Evolutionary conservation across 2,888 invertebrate species (phyloP), one percentile per base, ranked within the genome.

Genomic region (Pseudeuparius sepicola): DNA sequence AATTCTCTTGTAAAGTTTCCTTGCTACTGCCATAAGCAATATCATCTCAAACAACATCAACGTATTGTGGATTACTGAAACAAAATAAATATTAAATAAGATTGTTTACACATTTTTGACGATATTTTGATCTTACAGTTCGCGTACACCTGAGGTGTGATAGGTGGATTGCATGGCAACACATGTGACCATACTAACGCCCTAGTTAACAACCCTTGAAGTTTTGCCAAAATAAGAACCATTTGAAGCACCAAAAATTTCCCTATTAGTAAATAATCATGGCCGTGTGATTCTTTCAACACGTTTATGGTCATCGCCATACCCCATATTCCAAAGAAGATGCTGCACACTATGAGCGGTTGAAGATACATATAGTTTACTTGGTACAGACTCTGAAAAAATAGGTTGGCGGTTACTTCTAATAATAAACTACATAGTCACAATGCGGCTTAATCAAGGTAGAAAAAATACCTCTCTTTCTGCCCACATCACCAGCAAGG

Each of bases 21-120:
- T 67, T 1, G 80, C 80, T 50, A 73, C 66, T 40, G 70, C 61
- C 25, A 73, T 71, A 24, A 82, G 64, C 31, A 78, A 50, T 34
- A 78, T 63, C 78, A 82, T 79, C 60, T 82, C 79, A 46, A 73
- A 53, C 49, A 80, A 61, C 67, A 78, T 75, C 45, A 76, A 52
- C 23, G 68, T 64, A 57, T 78, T 77, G 61, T 76, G 75, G 43
- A 79, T 68, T 56, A 79, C 82, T 82, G 68, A 49, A 68, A 67
- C 38, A 20, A 32, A 39, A 14, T 20, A 20, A 20, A 20, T 20
- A 20, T 20, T 7, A 20, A 20, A n/a, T 7, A 20, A 20, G 20
- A 20, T 20, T n/a, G n/a, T n/a, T n/a, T n/a, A n/a, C n/a, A n/a
- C n/a, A n/a, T n/a, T n/a, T n/a, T n/a, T n/a, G n/a, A n/a, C n/a